These are phyloP conservation scores for Halcyon smyrnensis DNA, from an alignment of 2,797 vertebrate genomes.

Conservation along the genomic window DNA sequence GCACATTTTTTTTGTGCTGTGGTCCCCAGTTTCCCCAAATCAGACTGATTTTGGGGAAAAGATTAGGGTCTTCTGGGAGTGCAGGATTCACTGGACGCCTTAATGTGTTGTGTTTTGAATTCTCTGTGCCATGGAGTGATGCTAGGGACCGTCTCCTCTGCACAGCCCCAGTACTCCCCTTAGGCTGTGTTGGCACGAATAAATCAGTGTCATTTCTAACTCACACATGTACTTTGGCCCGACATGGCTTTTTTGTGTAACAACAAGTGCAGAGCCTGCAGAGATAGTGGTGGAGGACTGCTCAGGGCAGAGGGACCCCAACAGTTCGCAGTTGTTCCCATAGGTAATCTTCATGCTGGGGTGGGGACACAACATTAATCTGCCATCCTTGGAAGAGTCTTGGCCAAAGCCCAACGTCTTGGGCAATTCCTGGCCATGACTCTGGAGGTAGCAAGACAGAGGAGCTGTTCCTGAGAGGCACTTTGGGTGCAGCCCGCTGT, in stretches of 20 bases:
- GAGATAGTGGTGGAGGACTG: not conserved
- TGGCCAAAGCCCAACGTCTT: not conserved
- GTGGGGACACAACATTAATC: not conserved
- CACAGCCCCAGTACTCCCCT: not conserved
- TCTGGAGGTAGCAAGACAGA: fast-evolving
- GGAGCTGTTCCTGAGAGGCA: not conserved
- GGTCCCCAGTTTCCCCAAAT: fast-evolving
- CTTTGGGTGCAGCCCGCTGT: not conserved
- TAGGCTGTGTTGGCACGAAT: not conserved
- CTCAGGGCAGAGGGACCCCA: not conserved
- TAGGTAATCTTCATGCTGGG: not conserved
- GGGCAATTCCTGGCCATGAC: not conserved
- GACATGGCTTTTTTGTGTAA: not conserved
- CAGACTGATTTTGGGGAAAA: not conserved
- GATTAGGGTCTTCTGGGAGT: not conserved
- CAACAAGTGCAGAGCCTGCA: not conserved
- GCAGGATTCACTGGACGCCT: not conserved
- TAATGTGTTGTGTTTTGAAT: not conserved
- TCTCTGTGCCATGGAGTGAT: not conserved
- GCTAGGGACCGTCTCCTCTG: not conserved
- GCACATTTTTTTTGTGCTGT: fast-evolving
- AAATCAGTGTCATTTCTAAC: not conserved
- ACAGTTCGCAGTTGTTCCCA: not conserved
- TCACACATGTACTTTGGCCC: not conserved
- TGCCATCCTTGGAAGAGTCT: not conserved